Conservation (phyloP, 2,888 invertebrate genomes). For the Hypomecis punctinalis region DNA sequence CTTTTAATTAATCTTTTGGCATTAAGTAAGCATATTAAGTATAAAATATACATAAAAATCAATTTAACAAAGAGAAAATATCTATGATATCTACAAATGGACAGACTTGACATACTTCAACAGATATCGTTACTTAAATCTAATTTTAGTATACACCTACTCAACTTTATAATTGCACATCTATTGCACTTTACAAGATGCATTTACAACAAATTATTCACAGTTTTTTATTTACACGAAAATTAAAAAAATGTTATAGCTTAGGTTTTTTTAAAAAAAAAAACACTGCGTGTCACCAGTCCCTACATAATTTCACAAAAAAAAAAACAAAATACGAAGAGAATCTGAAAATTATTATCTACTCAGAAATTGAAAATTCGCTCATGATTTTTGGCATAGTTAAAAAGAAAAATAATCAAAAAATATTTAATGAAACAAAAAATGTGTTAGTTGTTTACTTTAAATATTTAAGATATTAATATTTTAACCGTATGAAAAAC, state of each 20-base stretch:
- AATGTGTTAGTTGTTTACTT: too few relatives aligned
- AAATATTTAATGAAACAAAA: too few relatives aligned
- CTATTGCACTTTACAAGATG: slow-evolving; percentile 84
- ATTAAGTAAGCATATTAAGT: neutral
- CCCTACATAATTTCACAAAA: neutral
- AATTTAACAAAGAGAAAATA: slow-evolving; percentile 48
- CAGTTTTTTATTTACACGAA: slow-evolving; percentile 70
- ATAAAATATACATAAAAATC: slow-evolving; percentile 27
- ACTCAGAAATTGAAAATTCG: too few relatives aligned
- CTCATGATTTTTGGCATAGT: too few relatives aligned
- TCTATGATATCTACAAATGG: slow-evolving; percentile 72
- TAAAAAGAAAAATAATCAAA: too few relatives aligned
- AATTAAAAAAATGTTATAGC: slow-evolving; percentile 8
- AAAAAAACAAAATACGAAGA: too few relatives aligned
- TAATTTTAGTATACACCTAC: slow-evolving; percentile 77
- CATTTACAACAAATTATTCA: slow-evolving; percentile 84
- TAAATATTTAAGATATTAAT: too few relatives aligned
- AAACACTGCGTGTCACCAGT: neutral
- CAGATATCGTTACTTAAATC: slow-evolving; percentile 65
- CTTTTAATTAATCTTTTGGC: neutral
- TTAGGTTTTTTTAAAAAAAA: neutral
- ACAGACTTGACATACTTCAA: slow-evolving; percentile 74
- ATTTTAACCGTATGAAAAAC: too few relatives aligned
- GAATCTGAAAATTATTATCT: too few relatives aligned
- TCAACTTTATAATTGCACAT: slow-evolving; percentile 82